Evolutionary conservation across 2,113 vertebrate genomes (phyloP), one percentile per base, ranked within the genome.

Genomic region (Ahaetulla prasina): DNA sequence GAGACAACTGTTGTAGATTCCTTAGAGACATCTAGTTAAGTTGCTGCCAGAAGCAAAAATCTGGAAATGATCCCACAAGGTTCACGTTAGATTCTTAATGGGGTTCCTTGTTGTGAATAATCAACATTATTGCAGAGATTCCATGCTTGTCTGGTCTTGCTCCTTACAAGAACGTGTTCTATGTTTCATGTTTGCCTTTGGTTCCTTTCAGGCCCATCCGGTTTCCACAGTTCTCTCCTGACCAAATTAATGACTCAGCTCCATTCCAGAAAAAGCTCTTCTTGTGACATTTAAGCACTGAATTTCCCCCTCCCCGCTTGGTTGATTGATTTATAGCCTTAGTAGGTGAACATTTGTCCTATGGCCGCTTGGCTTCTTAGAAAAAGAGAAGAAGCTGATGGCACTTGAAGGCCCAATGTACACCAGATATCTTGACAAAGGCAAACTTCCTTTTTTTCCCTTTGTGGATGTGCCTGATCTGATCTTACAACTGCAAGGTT

Each of bases 391-490:
- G 30, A 90, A 74, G 52, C 30, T 23, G 47, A 35, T 35, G 89
- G 5, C 27, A 74, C 18, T 43, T 80, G 35, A 43, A 80, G 22
- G 35, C 6, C 68, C 68, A 80, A 39, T 39, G 39, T 39, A 74
- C 47, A 52, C 23, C 18, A 35, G 35, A 39, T 35, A 52, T 39
- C 11, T 23, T n/a, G 27, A 52, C n/a, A 49, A 80, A 80, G 30
- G 43, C 49, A 80, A 30, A 14, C 6, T 20, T 6, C 1, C 35
- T 0, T 3, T 2, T 1, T 6, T 2, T 23, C 7, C 25, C 20
- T 27, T 39, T 54, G 49, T 39, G 39, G 89, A 90, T 22, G 10
- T 90, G 60, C 47, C 74, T 74, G 60, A 25, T 52, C 60, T 52
- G 60, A 10, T 52, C 45, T 74, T 90, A 49, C 88, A 88, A 25